phyloP scores from a whole-genome alignment of 1,140 invertebrate genomes.

The Ephestia elutella region DNA sequence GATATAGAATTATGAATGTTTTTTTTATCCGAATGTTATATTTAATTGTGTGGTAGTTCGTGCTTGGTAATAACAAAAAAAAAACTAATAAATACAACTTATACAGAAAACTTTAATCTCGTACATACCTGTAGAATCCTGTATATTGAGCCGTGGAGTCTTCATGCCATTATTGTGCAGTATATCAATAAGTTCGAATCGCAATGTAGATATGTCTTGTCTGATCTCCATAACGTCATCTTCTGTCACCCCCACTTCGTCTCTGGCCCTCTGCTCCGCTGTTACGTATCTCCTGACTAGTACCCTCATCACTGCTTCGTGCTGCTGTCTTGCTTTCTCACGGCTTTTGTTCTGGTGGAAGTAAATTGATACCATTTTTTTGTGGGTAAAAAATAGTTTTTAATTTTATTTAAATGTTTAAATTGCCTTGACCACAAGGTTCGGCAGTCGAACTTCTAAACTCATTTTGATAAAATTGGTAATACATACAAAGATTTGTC shows the following conservation, averaged over 20 bases:
- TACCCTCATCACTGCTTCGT: constrained; percentile 85
- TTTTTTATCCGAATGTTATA: too few relatives aligned
- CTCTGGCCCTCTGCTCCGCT: constrained; percentile 85
- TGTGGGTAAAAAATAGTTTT: too few relatives aligned
- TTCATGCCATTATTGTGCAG: constrained; percentile 87
- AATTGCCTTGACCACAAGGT: too few relatives aligned
- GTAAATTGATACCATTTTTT: not conserved
- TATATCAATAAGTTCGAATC: constrained; percentile 92
- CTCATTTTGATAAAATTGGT: too few relatives aligned
- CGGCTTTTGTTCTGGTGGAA: constrained; percentile 79
- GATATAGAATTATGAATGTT: too few relatives aligned
- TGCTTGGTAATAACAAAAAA: too few relatives aligned
- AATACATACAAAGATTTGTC: too few relatives aligned
- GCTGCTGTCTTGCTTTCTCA: constrained; percentile 79
- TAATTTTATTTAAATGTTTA: too few relatives aligned
- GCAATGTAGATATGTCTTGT: constrained; percentile 91
- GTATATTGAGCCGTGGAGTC: constrained; percentile 80
- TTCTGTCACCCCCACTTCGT: constrained; percentile 91
- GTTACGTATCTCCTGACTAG: constrained; percentile 88
- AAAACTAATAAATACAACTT: not conserved
- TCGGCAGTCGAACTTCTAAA: too few relatives aligned
- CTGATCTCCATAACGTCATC: constrained; percentile 98
- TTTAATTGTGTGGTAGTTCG: too few relatives aligned
- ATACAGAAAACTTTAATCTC: not conserved
- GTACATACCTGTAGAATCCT: constrained; percentile 76